phyloP scores from a whole-genome alignment of 1,140 invertebrate species.

The Mizuhopecten yessoensis region DNA sequence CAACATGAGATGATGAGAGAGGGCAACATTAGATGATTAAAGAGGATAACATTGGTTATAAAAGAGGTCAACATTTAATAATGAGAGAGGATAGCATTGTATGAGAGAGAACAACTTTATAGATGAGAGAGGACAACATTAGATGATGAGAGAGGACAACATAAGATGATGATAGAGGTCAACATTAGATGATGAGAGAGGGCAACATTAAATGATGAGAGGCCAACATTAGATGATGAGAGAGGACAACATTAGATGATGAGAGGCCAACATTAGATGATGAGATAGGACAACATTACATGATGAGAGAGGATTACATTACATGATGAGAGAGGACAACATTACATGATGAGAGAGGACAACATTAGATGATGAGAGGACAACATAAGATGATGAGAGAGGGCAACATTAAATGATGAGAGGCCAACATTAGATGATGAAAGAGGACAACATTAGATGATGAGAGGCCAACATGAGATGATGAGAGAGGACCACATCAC shows the following conservation, averaged over 20 bases:
- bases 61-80: neutral
- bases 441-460: no score
- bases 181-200: neutral
- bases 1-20: neutral
- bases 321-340: no score
- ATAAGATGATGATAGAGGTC: neutral
- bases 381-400: no score
- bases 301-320: neutral
- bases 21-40: no score
- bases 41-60: neutral
- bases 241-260: neutral
- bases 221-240: neutral
- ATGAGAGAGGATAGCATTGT: neutral
- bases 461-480: no score
- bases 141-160: no score
- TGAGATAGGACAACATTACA: neutral
- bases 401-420: no score
- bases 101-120: neutral
- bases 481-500: no score
- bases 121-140: no score
- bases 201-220: neutral
- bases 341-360: no score
- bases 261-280: neutral
- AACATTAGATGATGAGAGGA: no score
- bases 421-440: no score